Percentiles rank a stretch among this genome's conserved stretches.
These are phyloP conservation scores for Corynorhinus townsendii DNA, from an alignment of 2,113 vertebrate genomes.

Conservation along the genomic window DNA sequence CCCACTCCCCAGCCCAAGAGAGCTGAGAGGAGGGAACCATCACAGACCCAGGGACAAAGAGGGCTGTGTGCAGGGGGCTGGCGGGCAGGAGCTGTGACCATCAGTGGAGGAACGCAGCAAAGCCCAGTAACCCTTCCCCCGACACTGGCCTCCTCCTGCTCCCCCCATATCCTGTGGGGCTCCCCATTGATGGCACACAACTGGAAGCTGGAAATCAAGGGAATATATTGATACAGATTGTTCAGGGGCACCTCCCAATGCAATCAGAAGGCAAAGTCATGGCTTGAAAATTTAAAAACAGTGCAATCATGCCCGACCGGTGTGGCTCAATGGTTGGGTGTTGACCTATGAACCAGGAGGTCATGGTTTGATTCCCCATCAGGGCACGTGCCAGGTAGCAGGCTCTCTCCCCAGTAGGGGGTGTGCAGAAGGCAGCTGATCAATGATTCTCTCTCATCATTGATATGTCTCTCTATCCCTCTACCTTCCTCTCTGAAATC, in stretches of 20 bases:
- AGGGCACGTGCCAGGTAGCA: too few species aligned
- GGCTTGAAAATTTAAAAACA: not conserved
- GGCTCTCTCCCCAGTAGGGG: too few species aligned
- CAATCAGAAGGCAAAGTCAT: not conserved
- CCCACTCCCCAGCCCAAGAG: not conserved
- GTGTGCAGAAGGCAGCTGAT: too few species aligned
- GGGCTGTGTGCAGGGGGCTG: not conserved
- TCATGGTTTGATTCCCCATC: too few species aligned
- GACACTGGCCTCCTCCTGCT: not conserved
- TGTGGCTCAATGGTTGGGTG: too few species aligned
- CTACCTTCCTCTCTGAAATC: too few species aligned
- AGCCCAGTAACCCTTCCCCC: rapidly evolving
- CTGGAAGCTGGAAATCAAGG: not conserved
- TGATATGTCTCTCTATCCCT: too few species aligned
- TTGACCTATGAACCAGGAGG: too few species aligned
- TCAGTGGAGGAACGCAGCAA: not conserved
- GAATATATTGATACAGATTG: not conserved
- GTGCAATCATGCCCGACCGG: too few species aligned
- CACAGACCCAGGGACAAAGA: not conserved
- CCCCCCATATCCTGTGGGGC: not conserved
- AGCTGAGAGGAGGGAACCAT: not conserved
- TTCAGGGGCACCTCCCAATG: not conserved
- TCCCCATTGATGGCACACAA: not conserved
- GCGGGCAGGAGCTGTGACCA: not conserved
- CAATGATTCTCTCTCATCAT: too few species aligned